phyloP scores from a whole-genome alignment of 2,888 invertebrate genomes.

The Scaptomyza parva region DNA sequence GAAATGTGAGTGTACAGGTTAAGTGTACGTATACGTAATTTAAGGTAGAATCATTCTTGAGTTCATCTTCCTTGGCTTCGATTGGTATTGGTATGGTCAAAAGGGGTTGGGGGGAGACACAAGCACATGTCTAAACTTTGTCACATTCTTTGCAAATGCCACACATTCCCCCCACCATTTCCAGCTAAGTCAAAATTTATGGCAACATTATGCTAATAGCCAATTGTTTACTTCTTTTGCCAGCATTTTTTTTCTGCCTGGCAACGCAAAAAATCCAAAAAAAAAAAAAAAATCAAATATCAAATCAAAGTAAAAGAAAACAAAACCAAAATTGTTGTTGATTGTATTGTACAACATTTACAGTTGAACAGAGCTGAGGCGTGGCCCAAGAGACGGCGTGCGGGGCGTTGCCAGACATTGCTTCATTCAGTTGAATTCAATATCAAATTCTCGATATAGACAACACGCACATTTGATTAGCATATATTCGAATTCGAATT shows the following conservation, averaged over 20 bases:
- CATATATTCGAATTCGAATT: conserved; percentile 58
- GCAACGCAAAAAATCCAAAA: conserved; percentile 6
- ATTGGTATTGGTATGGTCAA: background rate
- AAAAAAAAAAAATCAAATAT: conserved; percentile 4
- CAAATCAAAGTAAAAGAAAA: conserved; percentile 12
- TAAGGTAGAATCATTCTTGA: background rate
- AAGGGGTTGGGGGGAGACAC: background rate
- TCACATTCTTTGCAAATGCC: conserved; percentile 61
- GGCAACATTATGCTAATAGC: conserved; percentile 77
- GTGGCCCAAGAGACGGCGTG: no score
- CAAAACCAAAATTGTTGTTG: conserved; percentile 34
- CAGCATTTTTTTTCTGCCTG: conserved; percentile 26
- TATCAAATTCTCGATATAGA: conserved; percentile 41
- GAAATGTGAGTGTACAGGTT: no score
- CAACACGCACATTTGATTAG: conserved; percentile 69
- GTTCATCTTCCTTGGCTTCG: background rate
- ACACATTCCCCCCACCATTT: background rate
- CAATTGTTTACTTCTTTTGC: conserved; percentile 68
- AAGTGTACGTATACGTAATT: background rate
- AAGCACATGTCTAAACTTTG: conserved; percentile 45
- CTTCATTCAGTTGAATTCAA: conserved; percentile 37
- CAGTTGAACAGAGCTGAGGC: conserved; percentile 50
- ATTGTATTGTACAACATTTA: conserved; percentile 78
- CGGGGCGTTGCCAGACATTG: no score
- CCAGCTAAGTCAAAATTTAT: conserved; percentile 51